A percentile compares a stretch with the other conserved stretches of the same genome.
Evolutionary conservation across 2,113 vertebrate species (phyloP).

Genomic region (Columbina picui): DNA sequence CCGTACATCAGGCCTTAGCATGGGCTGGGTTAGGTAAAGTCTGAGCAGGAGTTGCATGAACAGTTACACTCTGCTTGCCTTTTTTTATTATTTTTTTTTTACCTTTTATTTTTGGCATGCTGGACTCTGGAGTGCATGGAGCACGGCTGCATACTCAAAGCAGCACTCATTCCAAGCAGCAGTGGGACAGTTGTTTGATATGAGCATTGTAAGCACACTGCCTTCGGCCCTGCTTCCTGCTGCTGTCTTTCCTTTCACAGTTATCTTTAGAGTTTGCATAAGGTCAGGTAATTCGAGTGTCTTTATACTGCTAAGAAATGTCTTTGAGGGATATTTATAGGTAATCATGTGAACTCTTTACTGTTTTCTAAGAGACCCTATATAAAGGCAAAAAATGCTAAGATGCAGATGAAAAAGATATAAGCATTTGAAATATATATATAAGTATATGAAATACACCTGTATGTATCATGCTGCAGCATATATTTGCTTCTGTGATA

Average conservation of each 20-base stretch:
- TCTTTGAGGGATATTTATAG: not conserved
- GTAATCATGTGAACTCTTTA: not conserved
- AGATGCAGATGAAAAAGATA: not conserved
- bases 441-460: no score
- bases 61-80: not conserved
- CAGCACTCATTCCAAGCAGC: not conserved
- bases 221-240: not conserved
- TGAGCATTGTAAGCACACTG: not conserved
- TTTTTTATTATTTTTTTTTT: not conserved
- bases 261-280: not conserved
- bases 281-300: not conserved
- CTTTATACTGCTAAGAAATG: not conserved
- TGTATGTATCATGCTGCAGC: not conserved
- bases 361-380: not conserved
- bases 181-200: not conserved
- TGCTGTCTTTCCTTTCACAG: not conserved
- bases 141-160: not conserved
- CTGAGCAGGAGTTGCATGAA: not conserved
- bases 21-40: not conserved
- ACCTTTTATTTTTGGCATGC: not conserved
- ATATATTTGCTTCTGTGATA: not conserved
- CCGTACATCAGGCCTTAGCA: not conserved
- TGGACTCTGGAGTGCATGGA: accelerated
- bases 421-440: no score
- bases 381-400: not conserved